A percentile compares a stretch with the other conserved stretches of the same genome.
Evolutionary conservation across 1,140 invertebrate species (phyloP).

Genomic region (Atopsyche davidsoni): DNA sequence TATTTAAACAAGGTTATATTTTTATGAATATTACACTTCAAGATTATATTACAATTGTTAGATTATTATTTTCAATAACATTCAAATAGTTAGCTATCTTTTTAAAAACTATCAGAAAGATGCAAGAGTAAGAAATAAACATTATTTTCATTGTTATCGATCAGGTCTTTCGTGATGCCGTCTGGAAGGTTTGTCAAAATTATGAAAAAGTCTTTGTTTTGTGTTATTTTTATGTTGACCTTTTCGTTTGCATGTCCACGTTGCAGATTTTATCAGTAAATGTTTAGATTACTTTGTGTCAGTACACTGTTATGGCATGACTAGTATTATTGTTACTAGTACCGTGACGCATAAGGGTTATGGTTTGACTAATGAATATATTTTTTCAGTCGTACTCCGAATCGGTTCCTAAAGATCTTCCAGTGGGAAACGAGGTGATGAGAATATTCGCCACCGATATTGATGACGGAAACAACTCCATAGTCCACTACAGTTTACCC

Average conservation of each 20-base stretch:
- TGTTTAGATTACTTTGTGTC: too few relatives aligned
- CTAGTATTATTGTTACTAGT: too few relatives aligned
- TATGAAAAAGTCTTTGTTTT: conserved; percentile 18
- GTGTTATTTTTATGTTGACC: conserved; percentile 22
- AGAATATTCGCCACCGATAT: conserved; percentile 82
- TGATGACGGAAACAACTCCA: conserved; percentile 80
- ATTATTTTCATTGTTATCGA: conserved; percentile 31
- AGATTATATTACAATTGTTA: too few relatives aligned
- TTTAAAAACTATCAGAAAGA: too few relatives aligned
- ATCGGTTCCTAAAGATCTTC: conserved; percentile 68
- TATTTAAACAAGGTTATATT: too few relatives aligned
- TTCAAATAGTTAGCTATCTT: too few relatives aligned
- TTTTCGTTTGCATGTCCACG: too few relatives aligned
- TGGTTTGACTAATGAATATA: neutral
- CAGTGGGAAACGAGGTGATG: conserved; percentile 68
- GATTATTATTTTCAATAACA: too few relatives aligned
- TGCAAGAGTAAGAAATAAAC: conserved; percentile 1
- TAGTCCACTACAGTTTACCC: conserved; percentile 60
- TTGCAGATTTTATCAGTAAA: too few relatives aligned
- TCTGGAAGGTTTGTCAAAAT: conserved; percentile 57
- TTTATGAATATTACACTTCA: too few relatives aligned
- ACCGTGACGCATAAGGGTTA: neutral
- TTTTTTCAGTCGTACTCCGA: conserved; percentile 61
- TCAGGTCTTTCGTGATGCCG: conserved; percentile 60
- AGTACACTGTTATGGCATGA: too few relatives aligned